A percentile compares a stretch with the other conserved stretches of the same genome.
phyloP scores from a whole-genome alignment of 2,797 vertebrate species.

The Anabas testudineus region DNA sequence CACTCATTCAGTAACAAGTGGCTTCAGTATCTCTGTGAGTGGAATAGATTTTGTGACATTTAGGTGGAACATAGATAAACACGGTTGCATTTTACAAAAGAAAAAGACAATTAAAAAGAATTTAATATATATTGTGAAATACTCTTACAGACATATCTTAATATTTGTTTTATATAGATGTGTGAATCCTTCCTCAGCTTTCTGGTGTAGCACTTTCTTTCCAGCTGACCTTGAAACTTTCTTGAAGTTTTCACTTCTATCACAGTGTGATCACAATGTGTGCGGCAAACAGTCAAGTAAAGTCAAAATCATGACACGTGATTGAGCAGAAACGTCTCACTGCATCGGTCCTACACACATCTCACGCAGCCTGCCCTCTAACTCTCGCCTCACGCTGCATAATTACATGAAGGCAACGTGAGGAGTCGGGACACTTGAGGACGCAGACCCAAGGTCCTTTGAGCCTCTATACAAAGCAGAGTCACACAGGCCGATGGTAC shows the following conservation, averaged over 20 bases:
- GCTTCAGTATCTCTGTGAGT: background rate
- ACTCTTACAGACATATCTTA: no score
- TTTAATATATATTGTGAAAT: no score
- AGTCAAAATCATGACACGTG: conserved; percentile 31
- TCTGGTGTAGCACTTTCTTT: background rate
- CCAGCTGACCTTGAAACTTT: background rate
- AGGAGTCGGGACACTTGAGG: conserved; percentile 22
- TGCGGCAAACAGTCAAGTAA: no score
- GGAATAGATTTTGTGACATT: background rate
- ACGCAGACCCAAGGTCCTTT: background rate
- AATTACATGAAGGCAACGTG: conserved; percentile 12
- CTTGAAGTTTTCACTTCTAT: conserved; percentile 13
- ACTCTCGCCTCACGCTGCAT: background rate
- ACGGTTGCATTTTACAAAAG: background rate
- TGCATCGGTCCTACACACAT: conserved; percentile 8
- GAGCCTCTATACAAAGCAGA: background rate
- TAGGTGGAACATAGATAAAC: no score
- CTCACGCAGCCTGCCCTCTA: conserved; percentile 12
- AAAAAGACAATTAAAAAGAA: background rate
- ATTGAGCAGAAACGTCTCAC: background rate
- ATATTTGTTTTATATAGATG: no score
- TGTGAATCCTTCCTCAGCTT: conserved; percentile 1
- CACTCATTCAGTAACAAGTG: background rate
- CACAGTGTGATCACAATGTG: conserved; percentile 10
- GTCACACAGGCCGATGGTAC: background rate